Conservation (phyloP, 2,888 invertebrate genomes). For the Pandemis corylana region DNA sequence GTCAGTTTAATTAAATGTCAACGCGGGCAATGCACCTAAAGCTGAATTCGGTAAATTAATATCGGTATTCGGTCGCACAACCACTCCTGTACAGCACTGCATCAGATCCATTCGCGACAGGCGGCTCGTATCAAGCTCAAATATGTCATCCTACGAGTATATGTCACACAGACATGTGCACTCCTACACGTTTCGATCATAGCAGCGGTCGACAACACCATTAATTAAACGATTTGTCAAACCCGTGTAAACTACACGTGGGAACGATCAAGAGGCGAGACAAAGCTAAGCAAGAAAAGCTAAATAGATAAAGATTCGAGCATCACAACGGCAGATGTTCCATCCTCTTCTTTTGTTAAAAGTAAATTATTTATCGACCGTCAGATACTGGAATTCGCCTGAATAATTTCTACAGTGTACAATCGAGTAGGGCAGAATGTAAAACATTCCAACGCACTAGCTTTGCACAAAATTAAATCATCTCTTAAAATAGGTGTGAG, state of each 20-base stretch:
- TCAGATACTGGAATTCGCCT: slow-evolving; percentile 7
- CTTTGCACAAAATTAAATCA: slow-evolving; percentile 23
- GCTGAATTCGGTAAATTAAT: slow-evolving; percentile 62
- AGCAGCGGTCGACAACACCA: slow-evolving; percentile 28
- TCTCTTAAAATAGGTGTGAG: slow-evolving; percentile 25
- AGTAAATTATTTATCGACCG: slow-evolving; percentile 26
- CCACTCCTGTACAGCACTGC: slow-evolving; percentile 53
- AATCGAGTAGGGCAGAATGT: slow-evolving; percentile 44
- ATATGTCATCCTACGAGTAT: slow-evolving; percentile 33
- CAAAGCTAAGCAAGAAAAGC: slow-evolving; percentile 14
- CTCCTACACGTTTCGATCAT: slow-evolving; percentile 31
- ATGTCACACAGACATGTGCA: slow-evolving; percentile 47
- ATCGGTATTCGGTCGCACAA: slow-evolving; percentile 59
- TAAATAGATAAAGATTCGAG: slow-evolving; percentile 15
- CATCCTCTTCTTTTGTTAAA: slow-evolving; percentile 18
- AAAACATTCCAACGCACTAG: slow-evolving; percentile 43
- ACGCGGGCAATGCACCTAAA: slow-evolving; percentile 66
- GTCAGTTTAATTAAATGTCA: slow-evolving; percentile 79
- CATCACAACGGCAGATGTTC: slow-evolving; percentile 30
- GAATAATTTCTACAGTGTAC: not conserved
- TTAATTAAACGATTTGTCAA: slow-evolving; percentile 42
- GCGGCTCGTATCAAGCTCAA: slow-evolving; percentile 33
- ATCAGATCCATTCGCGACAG: slow-evolving; percentile 42
- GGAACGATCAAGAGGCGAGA: slow-evolving; percentile 29
- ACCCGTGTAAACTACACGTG: slow-evolving; percentile 41